Conservation (phyloP, 2,797 vertebrate species). For the Poecilia picta region DNA sequence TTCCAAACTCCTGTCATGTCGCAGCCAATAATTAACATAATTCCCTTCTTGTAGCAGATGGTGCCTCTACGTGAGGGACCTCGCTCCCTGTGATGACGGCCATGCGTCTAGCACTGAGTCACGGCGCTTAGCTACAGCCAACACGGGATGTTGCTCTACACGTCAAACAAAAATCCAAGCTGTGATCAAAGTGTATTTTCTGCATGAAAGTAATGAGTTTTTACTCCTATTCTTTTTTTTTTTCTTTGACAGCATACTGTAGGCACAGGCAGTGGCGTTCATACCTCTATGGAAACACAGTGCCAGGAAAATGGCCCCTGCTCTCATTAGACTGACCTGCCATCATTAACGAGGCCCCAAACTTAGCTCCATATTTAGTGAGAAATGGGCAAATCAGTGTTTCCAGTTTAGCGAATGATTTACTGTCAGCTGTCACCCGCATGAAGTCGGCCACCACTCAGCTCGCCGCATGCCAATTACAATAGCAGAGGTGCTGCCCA, state of each 20-base stretch:
- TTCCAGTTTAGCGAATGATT: slow-evolving; percentile 45
- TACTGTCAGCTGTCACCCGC: slow-evolving; percentile 55
- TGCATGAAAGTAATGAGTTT: background rate
- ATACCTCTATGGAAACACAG: slow-evolving; percentile 5
- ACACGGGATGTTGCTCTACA: background rate
- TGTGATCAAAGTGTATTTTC: background rate
- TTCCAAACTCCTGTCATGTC: slow-evolving; percentile 42
- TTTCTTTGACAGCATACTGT: background rate
- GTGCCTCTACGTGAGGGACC: slow-evolving; percentile 43
- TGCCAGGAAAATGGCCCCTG: background rate
- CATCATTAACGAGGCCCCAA: slow-evolving; percentile 12
- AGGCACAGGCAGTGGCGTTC: background rate
- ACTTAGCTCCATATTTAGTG: slow-evolving; percentile 26
- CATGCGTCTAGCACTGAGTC: slow-evolving; percentile 13
- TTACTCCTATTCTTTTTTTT: background rate
- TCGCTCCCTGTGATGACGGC: slow-evolving; percentile 24
- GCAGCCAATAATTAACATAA: slow-evolving; percentile 54
- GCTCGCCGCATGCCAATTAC: slow-evolving; percentile 38
- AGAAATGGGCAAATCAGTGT: slow-evolving; percentile 33
- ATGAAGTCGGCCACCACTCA: slow-evolving; percentile 42
- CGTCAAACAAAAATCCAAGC: slow-evolving; percentile 3
- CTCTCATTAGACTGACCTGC: slow-evolving; percentile 17
- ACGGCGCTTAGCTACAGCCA: background rate
- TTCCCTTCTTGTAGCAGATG: slow-evolving; percentile 63
- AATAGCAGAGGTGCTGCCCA: slow-evolving; percentile 30